These are phyloP conservation scores for Nymphalis polychloros DNA, from an alignment of 2,888 invertebrate genomes.

Conservation along the genomic window DNA sequence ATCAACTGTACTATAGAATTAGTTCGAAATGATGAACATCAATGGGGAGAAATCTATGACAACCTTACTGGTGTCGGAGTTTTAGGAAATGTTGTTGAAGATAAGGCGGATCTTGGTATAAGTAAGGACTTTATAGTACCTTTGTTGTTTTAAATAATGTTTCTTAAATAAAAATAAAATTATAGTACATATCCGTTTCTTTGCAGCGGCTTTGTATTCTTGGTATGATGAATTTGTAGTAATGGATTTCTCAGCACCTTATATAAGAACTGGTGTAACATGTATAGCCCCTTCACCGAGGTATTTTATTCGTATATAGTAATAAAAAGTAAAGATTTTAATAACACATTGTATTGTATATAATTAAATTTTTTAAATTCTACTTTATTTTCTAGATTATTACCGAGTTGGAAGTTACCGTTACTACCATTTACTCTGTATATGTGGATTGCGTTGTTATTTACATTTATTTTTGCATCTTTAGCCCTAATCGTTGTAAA, in stretches of 20 bases:
- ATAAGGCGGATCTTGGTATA: constrained; percentile 83
- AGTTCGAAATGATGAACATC: constrained; percentile 78
- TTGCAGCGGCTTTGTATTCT: constrained; percentile 78
- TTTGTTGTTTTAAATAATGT: neutral
- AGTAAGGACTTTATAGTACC: constrained; percentile 54
- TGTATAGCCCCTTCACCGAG: constrained; percentile 85
- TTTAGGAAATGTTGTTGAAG: constrained; percentile 83
- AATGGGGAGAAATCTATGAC: constrained; percentile 85
- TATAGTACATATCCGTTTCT: neutral
- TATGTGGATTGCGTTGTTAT: constrained; percentile 82
- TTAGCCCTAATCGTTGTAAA: constrained; percentile 62
- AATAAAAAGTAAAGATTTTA: no score
- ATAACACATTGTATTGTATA: no score
- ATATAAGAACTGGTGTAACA: constrained; percentile 84
- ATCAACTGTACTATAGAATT: constrained; percentile 71
- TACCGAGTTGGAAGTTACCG: constrained; percentile 84
- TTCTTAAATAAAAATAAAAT: neutral
- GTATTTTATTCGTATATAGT: constrained; percentile 42
- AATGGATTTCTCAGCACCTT: constrained; percentile 83
- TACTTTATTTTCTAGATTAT: constrained; percentile 58
- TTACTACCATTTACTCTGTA: constrained; percentile 80
- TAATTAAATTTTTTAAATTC: constrained; percentile 42
- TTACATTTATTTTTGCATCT: constrained; percentile 72
- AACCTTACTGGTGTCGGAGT: constrained; percentile 85
- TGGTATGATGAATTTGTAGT: constrained; percentile 83